Conservation (phyloP, 2,888 invertebrate species). For the Mongoloraphidia duomilia region DNA sequence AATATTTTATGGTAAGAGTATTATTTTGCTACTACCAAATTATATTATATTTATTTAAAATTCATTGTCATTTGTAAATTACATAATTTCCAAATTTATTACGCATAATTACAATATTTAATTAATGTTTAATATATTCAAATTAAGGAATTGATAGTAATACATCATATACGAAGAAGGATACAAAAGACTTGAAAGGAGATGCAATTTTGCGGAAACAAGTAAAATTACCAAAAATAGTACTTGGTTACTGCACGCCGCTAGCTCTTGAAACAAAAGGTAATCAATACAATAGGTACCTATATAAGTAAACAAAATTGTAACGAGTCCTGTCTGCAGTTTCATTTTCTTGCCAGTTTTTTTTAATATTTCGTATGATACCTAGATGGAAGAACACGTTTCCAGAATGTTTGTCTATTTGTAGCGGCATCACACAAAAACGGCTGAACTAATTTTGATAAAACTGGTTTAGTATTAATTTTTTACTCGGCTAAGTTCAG, state of each 20-base stretch:
- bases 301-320: neutral
- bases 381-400: no score
- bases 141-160: slow-evolving; percentile 55
- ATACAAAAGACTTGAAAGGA: slow-evolving; percentile 50
- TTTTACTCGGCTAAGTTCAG: no score
- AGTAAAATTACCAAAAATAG: slow-evolving; percentile 59
- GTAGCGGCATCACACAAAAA: no score
- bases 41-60: neutral
- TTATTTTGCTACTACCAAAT: slow-evolving; percentile 6
- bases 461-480: no score
- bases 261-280: slow-evolving; percentile 77
- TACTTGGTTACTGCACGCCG: slow-evolving; percentile 63
- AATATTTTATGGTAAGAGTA: slow-evolving; percentile 54
- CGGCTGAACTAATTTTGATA: no score
- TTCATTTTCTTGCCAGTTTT: no score
- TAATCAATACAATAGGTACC: slow-evolving; percentile 22
- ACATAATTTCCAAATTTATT: neutral
- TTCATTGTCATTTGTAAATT: neutral
- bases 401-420: no score
- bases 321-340: no score
- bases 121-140: neutral
- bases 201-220: slow-evolving; percentile 58
- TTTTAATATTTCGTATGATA: no score
- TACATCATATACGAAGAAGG: slow-evolving; percentile 67
- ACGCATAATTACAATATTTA: neutral